Evolutionary conservation across 2,797 vertebrate genomes (phyloP), one percentile per base, ranked within the genome.

Genomic region (Sebastes itinus): DNA sequence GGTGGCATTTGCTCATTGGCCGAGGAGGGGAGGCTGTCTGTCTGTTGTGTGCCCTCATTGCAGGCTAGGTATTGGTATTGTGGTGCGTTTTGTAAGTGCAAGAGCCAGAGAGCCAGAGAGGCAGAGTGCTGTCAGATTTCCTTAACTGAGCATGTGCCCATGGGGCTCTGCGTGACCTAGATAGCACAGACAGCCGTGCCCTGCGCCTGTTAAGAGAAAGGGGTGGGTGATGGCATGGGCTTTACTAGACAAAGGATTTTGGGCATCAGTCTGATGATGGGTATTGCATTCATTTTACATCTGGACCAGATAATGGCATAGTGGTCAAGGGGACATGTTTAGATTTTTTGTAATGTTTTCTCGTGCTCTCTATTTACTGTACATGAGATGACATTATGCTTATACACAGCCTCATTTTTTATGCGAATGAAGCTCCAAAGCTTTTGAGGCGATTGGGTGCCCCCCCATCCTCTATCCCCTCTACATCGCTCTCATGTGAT

Each of bases 91-190:
- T 86, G 70, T 78, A 82, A 84, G 87, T 86, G 86, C 63, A 49
- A 78, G 75, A 87, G 88, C 73, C 80, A 88, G 52, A 78, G 75
- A 87, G 88, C 75, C 80, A 88, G 72, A 82, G 83, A 87, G 86
- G 91, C 91, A 82, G 89, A 89, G 90, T 74, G 88, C 95, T 95
- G 95, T 96, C 95, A 95, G 90, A 87, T 95, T 91, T 93, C 90
- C 90, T 96, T 93, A 94, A 89, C 90, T 87, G 87, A 91, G 88
- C 87, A 35, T 82, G 84, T 91, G 90, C 91, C 95, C 88, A 75
- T 82, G 78, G 91, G 95, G 92, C 85, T 89, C 75, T 72, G 78
- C 70, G 86, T 96, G 95, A 95, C 95, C 95, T 95, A 96, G 79
- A 95, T 96, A 94, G 42, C 83, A 85, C 89, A 91, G 89, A 84